Evolutionary conservation across 2,888 invertebrate genomes (phyloP).

Genomic region (Thera britannica): DNA sequence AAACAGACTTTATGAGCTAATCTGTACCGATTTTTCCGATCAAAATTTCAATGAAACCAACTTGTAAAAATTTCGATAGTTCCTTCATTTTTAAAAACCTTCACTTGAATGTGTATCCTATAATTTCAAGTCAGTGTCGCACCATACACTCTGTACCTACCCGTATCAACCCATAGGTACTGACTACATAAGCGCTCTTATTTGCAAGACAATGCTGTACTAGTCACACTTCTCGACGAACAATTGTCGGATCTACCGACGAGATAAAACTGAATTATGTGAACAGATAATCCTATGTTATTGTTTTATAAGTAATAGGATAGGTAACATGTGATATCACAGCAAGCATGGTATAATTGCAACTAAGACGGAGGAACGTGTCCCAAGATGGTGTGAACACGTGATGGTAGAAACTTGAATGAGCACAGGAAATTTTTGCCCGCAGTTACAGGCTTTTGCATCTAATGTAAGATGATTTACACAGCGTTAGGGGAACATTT

Average conservation of each 20-base stretch:
- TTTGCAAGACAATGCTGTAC: constrained; percentile 14
- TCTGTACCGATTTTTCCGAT: too few species aligned
- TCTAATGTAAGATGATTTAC: too few species aligned
- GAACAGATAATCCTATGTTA: constrained; percentile 39
- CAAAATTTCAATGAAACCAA: too few species aligned
- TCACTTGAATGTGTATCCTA: too few species aligned
- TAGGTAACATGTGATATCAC: constrained; percentile 20
- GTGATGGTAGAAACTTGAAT: constrained; percentile 1
- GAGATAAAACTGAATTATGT: constrained; percentile 37
- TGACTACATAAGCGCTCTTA: not conserved
- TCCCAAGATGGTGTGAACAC: not conserved
- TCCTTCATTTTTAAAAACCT: too few species aligned
- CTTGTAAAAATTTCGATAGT: too few species aligned
- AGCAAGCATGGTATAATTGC: constrained; percentile 28
- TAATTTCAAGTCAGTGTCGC: too few species aligned
- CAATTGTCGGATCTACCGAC: constrained; percentile 30
- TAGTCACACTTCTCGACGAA: constrained; percentile 13
- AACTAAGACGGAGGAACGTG: constrained; percentile 12
- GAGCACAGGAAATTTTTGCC: not conserved
- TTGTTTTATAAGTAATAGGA: constrained; percentile 36
- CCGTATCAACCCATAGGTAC: too few species aligned
- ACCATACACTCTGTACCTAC: too few species aligned
- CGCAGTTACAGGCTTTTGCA: too few species aligned
- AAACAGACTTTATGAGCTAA: too few species aligned
- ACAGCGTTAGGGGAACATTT: too few species aligned